These are phyloP conservation scores for Sinelater perroti DNA, from an alignment of 2,888 invertebrate genomes.

Conservation along the genomic window DNA sequence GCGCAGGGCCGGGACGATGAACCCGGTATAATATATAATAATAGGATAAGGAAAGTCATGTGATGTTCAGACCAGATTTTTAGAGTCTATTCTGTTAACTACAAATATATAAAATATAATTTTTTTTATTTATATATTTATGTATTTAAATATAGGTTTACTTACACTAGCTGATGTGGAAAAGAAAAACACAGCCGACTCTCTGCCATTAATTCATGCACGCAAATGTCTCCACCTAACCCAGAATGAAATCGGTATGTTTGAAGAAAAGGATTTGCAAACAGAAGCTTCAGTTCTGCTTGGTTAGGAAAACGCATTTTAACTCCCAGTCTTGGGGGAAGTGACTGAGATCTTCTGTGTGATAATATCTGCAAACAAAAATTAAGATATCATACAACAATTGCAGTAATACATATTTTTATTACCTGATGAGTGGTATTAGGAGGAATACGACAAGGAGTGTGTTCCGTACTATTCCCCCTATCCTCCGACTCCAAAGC, in stretches of 20 bases:
- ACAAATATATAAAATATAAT: no score
- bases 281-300: constrained; percentile 75
- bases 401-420: not conserved
- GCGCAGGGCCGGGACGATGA: no score
- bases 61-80: no score
- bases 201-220: constrained; percentile 93
- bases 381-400: not conserved
- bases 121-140: no score
- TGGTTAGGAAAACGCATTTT: constrained; percentile 85
- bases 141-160: constrained; percentile 45
- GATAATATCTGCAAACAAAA: constrained; percentile 60
- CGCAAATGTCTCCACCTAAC: constrained; percentile 89
- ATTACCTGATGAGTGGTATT: constrained; percentile 58
- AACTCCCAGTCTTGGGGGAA: constrained; percentile 82
- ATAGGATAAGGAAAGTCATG: no score
- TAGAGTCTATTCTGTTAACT: no score
- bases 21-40: no score
- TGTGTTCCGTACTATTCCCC: constrained; percentile 76
- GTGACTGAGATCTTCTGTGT: constrained; percentile 83
- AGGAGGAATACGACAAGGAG: constrained; percentile 66
- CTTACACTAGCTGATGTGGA: constrained; percentile 89
- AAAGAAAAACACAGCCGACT: constrained; percentile 84
- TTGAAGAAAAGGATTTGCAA: constrained; percentile 76
- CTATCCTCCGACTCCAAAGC: constrained; percentile 79
- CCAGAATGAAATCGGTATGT: constrained; percentile 91